Evolutionary conservation across 1,140 invertebrate genomes (phyloP), one percentile per base, ranked within the genome.

Genomic region (Hyles euphorbiae): DNA sequence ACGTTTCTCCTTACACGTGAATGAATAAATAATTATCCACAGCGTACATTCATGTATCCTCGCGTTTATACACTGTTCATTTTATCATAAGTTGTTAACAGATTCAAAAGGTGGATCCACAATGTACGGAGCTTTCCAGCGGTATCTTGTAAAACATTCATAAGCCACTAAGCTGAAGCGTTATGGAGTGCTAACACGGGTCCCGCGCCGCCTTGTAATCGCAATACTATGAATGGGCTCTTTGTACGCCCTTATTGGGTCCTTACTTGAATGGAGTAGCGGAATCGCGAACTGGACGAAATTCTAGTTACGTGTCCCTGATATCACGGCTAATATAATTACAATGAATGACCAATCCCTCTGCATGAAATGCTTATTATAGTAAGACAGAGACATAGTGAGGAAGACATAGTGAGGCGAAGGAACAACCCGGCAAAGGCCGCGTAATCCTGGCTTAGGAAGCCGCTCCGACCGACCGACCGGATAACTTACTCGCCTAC

Each of bases 381-480:
- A 22, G 22, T 22, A 22, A 22, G 22, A 22, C 22, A 22, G 22
- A 22, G 22, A 22, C 22, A 5, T 40, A 22, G 22, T 40, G 36
- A 40, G 36, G 36, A 67, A 64, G 58, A 65, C 58, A 57, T 61
- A 57, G 49, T 48, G 58, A 1, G 22, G 22, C 45, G 48, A 52
- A 51, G 61, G 56, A 58, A 65, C 52, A 63, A 60, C 60, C 56
- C 51, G 47, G 47, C 34, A 62, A 61, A 68, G 56, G 56, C 59
- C 60, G 51, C 59, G 52, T 72, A 68, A 72, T 68, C 66, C 67
- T 54, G 56, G 64, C 66, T 68, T 68, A 68, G 60, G 67, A 72
- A 68, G 63, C 70, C 69, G 56, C 51, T 65, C 45, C 54, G 53
- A 44, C 46, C 55, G 49, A 54, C 40, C 56, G 56, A 33, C 40